phyloP scores from a whole-genome alignment of 2,113 vertebrate genomes.

The Muscicapa adusta region DNA sequence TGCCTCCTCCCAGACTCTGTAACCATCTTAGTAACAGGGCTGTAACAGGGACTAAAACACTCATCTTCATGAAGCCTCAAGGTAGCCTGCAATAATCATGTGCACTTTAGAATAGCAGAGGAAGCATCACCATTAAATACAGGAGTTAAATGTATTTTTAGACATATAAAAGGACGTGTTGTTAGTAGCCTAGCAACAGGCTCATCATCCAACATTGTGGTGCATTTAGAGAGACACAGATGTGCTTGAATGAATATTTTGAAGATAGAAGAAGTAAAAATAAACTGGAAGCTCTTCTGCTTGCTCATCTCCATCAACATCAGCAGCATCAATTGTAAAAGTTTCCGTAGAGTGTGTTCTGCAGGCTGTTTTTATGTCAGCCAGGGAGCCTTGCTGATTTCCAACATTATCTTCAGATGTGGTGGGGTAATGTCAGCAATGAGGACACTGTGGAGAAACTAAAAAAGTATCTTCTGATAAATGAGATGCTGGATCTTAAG shows the following conservation, averaged over 20 bases:
- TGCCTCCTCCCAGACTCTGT: background rate
- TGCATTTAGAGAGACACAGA: slow-evolving; percentile 28
- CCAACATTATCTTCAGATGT: background rate
- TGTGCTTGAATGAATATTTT: slow-evolving; percentile 14
- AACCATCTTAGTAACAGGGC: background rate
- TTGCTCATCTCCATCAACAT: background rate
- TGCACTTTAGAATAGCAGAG: background rate
- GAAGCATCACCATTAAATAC: background rate
- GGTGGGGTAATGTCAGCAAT: background rate
- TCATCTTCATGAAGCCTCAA: background rate
- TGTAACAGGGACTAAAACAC: background rate
- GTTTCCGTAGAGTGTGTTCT: background rate
- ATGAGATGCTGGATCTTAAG: background rate
- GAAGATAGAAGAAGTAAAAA: slow-evolving; percentile 34
- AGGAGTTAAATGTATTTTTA: slow-evolving; percentile 49
- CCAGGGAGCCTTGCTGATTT: background rate
- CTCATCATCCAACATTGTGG: background rate
- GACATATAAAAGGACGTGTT: background rate
- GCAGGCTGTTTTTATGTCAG: background rate
- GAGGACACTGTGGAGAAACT: background rate
- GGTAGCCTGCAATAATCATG: background rate
- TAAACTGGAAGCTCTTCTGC: background rate
- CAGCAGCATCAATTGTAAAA: background rate
- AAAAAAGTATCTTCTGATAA: background rate
- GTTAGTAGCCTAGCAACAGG: slow-evolving; percentile 58